Evolutionary conservation across 2,797 vertebrate genomes (phyloP), one percentile per base, ranked within the genome.

Genomic region (Balearica regulorum): DNA sequence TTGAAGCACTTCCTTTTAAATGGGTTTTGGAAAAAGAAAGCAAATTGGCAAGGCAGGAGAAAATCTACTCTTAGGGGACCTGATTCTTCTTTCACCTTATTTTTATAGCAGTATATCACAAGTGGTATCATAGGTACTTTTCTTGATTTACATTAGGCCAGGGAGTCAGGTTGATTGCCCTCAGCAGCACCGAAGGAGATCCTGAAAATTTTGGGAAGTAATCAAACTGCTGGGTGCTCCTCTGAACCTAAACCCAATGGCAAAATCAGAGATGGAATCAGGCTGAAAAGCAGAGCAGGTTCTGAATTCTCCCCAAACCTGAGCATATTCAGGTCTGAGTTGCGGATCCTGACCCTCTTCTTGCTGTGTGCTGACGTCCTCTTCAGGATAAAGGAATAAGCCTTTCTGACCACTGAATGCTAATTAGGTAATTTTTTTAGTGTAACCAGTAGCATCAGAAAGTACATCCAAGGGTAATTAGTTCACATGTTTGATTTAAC

Each of bases 391-490:
- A 86, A 78, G 70, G 33, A 91, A 88, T 3, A 43, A 93, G 77
- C 83, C 70, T 58, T 70, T 81, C 60, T 28, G 43, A 58, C 35
- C 61, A 79, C 66, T 15, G 80, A 55, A 62, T 35, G 66, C 83
- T 93, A 79, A 93, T 83, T 18, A 81, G 58, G 53, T 10, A 13
- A 80, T 96, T 91, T 80, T 86, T 58, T 72, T 44, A 64, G 24
- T 58, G 82, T 57, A 92, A 92, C 84, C 29, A 19, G 82, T n/a
- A 88, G 80, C 95, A 79, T 77, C 90, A 62, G 37, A 73, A 91
- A 91, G 87, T 82, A 93, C 80, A 79, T 81, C 70, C 77, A 87
- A 76, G 90, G 83, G 86, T 96, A 94, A 96, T 96, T 93, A 96
- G 94, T 84, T 90, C 93, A 65, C 35, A 37, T n/a, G 84, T 86